Conservation (phyloP, 1,140 invertebrate species). For the Drosophila parvula region DNA sequence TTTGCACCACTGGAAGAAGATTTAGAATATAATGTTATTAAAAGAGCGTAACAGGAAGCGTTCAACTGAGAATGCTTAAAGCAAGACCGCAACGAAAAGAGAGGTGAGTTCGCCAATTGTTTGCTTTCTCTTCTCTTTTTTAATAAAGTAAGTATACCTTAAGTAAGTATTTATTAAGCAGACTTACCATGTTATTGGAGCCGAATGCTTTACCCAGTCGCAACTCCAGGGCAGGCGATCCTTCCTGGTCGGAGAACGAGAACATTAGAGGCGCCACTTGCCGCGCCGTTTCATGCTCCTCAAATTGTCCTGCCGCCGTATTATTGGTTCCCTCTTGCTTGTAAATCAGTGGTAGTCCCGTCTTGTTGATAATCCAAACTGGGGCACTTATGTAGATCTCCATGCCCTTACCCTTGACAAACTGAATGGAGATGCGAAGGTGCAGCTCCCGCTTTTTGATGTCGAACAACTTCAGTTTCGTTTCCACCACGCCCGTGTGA, state of each 20-base stretch:
- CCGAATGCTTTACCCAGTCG: slow-evolving; percentile 74
- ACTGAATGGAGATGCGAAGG: slow-evolving; percentile 87
- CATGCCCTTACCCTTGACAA: slow-evolving; percentile 84
- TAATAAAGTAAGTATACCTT: not conserved
- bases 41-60: not conserved
- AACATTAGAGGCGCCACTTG: slow-evolving; percentile 97
- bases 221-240: slow-evolving; percentile 86
- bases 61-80: not conserved
- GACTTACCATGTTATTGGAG: slow-evolving; percentile 62
- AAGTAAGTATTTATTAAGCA: not conserved
- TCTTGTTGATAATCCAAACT: slow-evolving; percentile 98
- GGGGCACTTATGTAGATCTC: slow-evolving; percentile 92
- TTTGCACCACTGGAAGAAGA: slow-evolving; percentile 89
- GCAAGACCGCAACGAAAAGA: not conserved
- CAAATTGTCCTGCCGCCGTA: slow-evolving; percentile 96
- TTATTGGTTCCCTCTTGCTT: slow-evolving; percentile 92
- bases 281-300: slow-evolving; percentile 96
- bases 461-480: slow-evolving; percentile 89
- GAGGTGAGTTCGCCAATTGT: no score
- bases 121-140: no score
- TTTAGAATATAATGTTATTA: not conserved
- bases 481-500: slow-evolving; percentile 84
- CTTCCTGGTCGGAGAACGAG: slow-evolving; percentile 95
- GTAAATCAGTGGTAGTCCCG: slow-evolving; percentile 96
- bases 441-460: slow-evolving; percentile 89